These are phyloP conservation scores for Cheilosia soror DNA, from an alignment of 2,888 invertebrate species.

Conservation along the genomic window DNA sequence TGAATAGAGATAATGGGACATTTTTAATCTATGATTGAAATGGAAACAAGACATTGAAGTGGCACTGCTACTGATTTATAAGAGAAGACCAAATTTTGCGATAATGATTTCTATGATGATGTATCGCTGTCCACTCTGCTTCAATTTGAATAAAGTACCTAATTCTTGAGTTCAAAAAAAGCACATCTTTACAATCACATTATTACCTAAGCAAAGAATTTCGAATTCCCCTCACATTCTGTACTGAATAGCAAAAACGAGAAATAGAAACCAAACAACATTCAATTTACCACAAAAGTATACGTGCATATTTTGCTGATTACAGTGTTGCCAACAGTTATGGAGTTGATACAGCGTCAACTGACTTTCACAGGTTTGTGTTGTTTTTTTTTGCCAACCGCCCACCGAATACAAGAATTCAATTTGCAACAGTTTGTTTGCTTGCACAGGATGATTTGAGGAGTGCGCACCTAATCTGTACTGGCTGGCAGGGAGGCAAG, in stretches of 20 bases:
- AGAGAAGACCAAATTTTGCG: too few species aligned
- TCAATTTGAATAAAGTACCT: too few species aligned
- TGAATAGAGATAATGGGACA: too few species aligned
- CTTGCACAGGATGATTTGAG: constrained; percentile 66
- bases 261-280: constrained; percentile 23
- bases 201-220: neutral
- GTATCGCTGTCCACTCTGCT: too few species aligned
- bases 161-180: too few species aligned
- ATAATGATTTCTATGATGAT: too few species aligned
- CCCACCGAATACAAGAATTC: constrained; percentile 67
- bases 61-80: too few species aligned
- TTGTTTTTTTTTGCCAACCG: constrained; percentile 22
- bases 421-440: constrained; percentile 75
- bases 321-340: constrained; percentile 66
- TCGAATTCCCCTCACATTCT: constrained; percentile 52
- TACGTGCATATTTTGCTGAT: constrained; percentile 74
- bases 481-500: constrained; percentile 20
- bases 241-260: neutral
- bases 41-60: too few species aligned
- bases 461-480: constrained; percentile 65
- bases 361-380: constrained; percentile 24
- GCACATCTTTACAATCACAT: too few species aligned
- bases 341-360: constrained; percentile 22
- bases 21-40: too few species aligned
- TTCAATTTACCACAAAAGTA: constrained; percentile 62